Conservation (phyloP, 2,113 vertebrate genomes). For the Ictidomys tridecemlineatus region DNA sequence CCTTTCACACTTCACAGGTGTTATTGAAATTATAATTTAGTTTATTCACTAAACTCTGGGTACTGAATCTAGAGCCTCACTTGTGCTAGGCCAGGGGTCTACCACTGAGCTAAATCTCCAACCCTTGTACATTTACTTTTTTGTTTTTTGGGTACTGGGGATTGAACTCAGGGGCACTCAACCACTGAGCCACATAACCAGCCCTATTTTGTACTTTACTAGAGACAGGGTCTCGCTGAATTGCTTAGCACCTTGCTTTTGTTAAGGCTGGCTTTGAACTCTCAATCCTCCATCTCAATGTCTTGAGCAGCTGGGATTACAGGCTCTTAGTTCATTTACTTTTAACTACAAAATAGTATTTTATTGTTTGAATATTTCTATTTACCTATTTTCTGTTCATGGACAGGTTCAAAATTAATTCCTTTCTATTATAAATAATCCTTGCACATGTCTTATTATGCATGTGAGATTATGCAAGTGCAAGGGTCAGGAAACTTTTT, state of each 20-base stretch:
- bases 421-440: slow-evolving; percentile 37
- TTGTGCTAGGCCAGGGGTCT: not conserved
- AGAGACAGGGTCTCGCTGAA: too few relatives aligned
- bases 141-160: too few relatives aligned
- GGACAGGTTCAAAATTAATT: not conserved
- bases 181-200: too few relatives aligned
- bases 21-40: not conserved
- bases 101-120: not conserved
- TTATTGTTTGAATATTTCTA: not conserved
- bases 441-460: not conserved
- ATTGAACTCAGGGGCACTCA: too few relatives aligned
- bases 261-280: too few relatives aligned
- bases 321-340: not conserved
- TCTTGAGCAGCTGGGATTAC: too few relatives aligned
- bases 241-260: too few relatives aligned
- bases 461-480: not conserved
- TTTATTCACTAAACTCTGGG: not conserved
- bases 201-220: too few relatives aligned
- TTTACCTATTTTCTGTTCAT: slow-evolving; percentile 39
- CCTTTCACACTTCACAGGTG: not conserved
- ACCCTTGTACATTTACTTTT: not conserved
- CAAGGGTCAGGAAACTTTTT: not conserved
- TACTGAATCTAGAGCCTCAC: not conserved
- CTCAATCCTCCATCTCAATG: too few relatives aligned
- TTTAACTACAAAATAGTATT: not conserved